phyloP scores from a whole-genome alignment of 1,140 invertebrate species.

The Matsumurasca onukii region DNA sequence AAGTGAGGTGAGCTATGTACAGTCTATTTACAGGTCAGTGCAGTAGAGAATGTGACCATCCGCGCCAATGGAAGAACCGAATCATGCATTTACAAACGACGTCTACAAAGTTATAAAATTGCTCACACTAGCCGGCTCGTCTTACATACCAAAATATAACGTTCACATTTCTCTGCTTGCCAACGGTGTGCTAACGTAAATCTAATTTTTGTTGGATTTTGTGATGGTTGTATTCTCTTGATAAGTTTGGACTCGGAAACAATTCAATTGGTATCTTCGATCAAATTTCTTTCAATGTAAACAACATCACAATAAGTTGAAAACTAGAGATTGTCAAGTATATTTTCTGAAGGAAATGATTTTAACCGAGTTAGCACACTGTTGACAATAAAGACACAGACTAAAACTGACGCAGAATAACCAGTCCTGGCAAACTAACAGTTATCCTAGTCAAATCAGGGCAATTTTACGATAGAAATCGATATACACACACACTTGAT shows the following conservation, averaged over 20 bases:
- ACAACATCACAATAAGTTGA: not conserved
- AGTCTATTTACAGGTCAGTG: conserved; percentile 22
- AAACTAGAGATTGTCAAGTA: not conserved
- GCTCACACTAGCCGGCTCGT: not conserved
- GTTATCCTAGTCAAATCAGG: conserved; percentile 25
- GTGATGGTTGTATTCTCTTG: not conserved
- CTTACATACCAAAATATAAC: conserved; percentile 29
- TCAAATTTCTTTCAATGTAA: too few species aligned
- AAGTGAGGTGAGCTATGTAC: conserved; percentile 19
- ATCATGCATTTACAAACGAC: conserved; percentile 28
- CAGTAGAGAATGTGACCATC: not conserved
- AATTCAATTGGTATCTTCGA: not conserved
- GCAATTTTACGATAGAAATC: not conserved
- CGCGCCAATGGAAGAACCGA: conserved; percentile 14
- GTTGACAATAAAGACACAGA: conserved; percentile 16
- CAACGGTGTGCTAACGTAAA: not conserved
- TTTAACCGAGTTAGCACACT: not conserved
- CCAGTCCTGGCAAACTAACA: conserved; percentile 5
- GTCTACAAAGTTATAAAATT: conserved; percentile 18
- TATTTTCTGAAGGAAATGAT: not conserved
- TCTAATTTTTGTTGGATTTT: not conserved
- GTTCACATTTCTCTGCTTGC: not conserved
- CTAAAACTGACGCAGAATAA: conserved; percentile 16
- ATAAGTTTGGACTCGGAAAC: not conserved
- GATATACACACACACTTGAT: conserved; percentile 3